Evolutionary conservation across 2,888 invertebrate species (phyloP).

Genomic region (Drosophila setosimentum): DNA sequence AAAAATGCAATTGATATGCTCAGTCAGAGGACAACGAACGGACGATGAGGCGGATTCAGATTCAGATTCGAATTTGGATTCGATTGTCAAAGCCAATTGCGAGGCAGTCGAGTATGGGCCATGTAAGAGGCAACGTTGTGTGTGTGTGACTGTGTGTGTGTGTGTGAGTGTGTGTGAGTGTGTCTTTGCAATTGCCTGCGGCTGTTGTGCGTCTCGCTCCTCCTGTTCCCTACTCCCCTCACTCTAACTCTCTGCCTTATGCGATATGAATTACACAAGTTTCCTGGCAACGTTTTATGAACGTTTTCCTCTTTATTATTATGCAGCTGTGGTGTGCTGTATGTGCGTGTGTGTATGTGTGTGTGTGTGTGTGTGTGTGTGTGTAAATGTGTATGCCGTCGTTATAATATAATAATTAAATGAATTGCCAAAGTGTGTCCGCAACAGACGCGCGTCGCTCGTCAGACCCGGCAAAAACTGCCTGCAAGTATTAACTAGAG

Average conservation of each 20-base stretch:
- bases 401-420: conserved; percentile 83
- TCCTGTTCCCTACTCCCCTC: conserved; percentile 8
- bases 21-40: conserved; percentile 50
- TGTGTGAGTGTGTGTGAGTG: conserved; percentile 5
- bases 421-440: conserved; percentile 82
- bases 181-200: conserved; percentile 53
- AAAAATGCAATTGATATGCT: conserved; percentile 73
- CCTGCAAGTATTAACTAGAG: conserved; percentile 32
- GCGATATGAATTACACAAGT: conserved; percentile 80
- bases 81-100: conserved; percentile 76
- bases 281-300: conserved; percentile 76
- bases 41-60: conserved; percentile 43
- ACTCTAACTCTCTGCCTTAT: conserved; percentile 48
- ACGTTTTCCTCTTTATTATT: conserved; percentile 78
- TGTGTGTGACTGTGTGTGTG: conserved; percentile 32
- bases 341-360: neutral
- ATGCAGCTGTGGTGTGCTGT: conserved; percentile 49
- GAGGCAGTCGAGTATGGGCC: conserved; percentile 52
- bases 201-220: conserved; percentile 37
- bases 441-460: conserved; percentile 71
- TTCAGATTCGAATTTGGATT: conserved; percentile 62
- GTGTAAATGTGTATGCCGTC: conserved; percentile 34
- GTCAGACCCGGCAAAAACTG: conserved; percentile 45
- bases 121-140: conserved; percentile 54
- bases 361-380: conserved; percentile 14